A percentile compares a stretch with the other conserved stretches of the same genome.
Evolutionary conservation across 2,797 vertebrate species (phyloP).

Genomic region (Cetoscarus ocellatus): DNA sequence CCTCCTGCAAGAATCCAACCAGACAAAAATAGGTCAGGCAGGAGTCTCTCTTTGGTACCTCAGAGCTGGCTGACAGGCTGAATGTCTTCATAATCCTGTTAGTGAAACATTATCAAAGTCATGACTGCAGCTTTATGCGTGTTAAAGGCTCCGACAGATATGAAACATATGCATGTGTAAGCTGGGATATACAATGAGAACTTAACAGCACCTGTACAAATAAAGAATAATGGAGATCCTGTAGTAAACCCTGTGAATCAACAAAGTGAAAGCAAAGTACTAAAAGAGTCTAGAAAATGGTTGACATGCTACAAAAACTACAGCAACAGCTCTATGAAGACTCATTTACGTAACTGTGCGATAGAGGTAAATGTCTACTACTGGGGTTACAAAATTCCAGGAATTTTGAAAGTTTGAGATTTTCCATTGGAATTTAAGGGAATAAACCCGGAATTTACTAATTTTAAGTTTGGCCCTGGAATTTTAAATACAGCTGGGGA

Average conservation of each 20-base stretch:
- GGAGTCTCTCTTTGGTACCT: constrained; percentile 19
- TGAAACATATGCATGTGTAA: constrained; percentile 11
- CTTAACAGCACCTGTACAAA: constrained; percentile 25
- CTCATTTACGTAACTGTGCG: too few relatives aligned
- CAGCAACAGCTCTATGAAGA: too few relatives aligned
- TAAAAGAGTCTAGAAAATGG: too few relatives aligned
- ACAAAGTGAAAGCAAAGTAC: not conserved
- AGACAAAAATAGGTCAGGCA: constrained; percentile 36
- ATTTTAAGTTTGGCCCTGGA: too few relatives aligned
- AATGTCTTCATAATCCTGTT: constrained; percentile 30
- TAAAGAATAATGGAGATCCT: constrained; percentile 14
- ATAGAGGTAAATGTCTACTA: too few relatives aligned
- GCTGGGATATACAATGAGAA: constrained; percentile 22
- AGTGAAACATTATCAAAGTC: constrained; percentile 11
- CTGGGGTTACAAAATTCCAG: too few relatives aligned
- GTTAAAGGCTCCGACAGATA: constrained; percentile 22
- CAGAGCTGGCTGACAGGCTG: not conserved
- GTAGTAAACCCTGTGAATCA: constrained; percentile 4
- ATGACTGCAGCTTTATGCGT: constrained; percentile 11
- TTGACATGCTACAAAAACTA: too few relatives aligned
- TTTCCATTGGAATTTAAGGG: too few relatives aligned
- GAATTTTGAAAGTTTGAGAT: too few relatives aligned
- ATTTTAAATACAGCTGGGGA: too few relatives aligned
- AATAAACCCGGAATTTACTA: too few relatives aligned
- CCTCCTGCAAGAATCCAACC: constrained; percentile 26